These are phyloP conservation scores for Orchestia grillus DNA, from an alignment of 1,140 invertebrate genomes.

Conservation along the genomic window DNA sequence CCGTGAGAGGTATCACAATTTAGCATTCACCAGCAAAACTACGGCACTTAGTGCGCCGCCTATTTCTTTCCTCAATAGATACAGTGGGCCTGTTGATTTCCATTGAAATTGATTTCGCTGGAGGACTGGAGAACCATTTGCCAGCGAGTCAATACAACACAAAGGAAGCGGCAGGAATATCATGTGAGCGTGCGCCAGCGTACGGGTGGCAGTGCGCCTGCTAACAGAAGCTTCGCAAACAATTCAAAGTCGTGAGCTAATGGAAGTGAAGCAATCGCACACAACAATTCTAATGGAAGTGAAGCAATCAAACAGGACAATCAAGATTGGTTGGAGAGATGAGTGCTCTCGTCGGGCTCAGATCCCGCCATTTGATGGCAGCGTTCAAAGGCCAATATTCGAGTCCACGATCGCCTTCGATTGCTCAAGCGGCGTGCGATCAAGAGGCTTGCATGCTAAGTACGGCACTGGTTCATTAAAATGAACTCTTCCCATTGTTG, in stretches of 20 bases:
- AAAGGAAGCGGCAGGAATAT: conserved; percentile 1
- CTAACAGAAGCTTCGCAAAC: conserved; percentile 14
- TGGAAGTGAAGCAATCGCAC: conserved; percentile 36
- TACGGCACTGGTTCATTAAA: not conserved
- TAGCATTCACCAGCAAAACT: not conserved
- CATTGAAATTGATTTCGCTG: conserved; percentile 17
- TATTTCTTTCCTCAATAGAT: not conserved
- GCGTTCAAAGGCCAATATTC: conserved; percentile 7
- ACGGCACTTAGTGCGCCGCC: not conserved
- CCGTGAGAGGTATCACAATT: too few relatives aligned
- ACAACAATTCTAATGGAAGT: conserved; percentile 33
- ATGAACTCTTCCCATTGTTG: not conserved
- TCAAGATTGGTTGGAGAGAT: not conserved
- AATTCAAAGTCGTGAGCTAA: conserved; percentile 23
- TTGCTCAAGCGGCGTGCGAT: conserved; percentile 2
- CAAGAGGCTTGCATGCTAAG: not conserved
- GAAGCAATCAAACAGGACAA: conserved; percentile 7
- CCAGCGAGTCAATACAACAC: not conserved
- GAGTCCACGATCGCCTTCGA: conserved; percentile 17
- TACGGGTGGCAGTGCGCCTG: not conserved
- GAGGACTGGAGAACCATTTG: not conserved
- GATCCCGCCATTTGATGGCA: conserved; percentile 25
- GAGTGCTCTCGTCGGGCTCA: not conserved
- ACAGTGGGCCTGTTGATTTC: not conserved
- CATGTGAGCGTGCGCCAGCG: not conserved